Percentiles rank a stretch among this genome's conserved stretches.
phyloP scores from a whole-genome alignment of 2,797 vertebrate species.

The Telmatherina bonti region DNA sequence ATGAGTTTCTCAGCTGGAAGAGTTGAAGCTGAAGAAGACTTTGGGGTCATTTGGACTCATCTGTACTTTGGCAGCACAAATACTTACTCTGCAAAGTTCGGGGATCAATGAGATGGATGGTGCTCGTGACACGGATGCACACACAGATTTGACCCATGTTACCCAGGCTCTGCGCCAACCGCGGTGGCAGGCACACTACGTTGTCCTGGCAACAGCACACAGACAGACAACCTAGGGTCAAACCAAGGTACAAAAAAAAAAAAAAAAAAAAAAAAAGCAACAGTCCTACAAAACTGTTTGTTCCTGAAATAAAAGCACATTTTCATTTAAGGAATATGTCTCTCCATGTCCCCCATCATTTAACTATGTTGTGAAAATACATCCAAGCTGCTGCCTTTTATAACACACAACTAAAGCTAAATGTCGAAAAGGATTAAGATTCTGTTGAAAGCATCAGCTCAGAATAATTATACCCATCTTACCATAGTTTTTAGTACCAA shows the following conservation, averaged over 20 bases:
- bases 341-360: neutral
- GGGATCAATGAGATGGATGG: slow-evolving; percentile 95
- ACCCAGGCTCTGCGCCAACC: slow-evolving; percentile 94
- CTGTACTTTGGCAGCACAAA: neutral
- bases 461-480: neutral
- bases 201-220: slow-evolving; percentile 87
- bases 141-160: slow-evolving; percentile 98
- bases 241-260: slow-evolving; percentile 2
- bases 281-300: neutral
- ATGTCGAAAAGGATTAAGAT: slow-evolving; percentile 26
- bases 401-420: slow-evolving; percentile 4
- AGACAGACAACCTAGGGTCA: slow-evolving; percentile 28
- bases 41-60: neutral
- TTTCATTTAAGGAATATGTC: slow-evolving; percentile 13
- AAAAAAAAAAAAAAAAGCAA: neutral
- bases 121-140: slow-evolving; percentile 91
- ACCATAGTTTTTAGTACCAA: neutral
- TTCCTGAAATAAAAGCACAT: neutral
- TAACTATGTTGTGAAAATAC: slow-evolving; percentile 2
- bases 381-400: neutral
- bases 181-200: slow-evolving; percentile 94
- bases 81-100: slow-evolving; percentile 93
- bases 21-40: neutral
- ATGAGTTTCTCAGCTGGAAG: neutral
- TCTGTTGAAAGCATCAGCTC: slow-evolving; percentile 6